phyloP scores from a whole-genome alignment of 2,797 vertebrate genomes.

The Fringilla coelebs region DNA sequence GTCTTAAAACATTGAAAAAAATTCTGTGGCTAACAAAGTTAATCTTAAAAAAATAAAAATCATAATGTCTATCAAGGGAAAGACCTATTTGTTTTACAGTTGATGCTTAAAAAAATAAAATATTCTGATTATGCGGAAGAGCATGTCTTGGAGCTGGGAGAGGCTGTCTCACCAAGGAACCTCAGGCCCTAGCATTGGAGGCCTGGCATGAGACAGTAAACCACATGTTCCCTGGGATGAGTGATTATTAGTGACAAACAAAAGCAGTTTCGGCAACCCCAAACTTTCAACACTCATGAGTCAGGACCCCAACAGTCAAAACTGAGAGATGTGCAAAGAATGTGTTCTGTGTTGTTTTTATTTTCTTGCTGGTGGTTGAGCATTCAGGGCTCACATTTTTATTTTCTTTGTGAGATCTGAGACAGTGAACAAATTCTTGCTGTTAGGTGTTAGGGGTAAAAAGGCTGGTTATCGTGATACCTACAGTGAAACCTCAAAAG shows the following conservation, averaged over 20 bases:
- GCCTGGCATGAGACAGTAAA: constrained; percentile 33
- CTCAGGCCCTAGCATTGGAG: neutral
- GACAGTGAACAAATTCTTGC: neutral
- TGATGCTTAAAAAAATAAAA: neutral
- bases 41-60: neutral
- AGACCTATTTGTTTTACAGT: constrained; percentile 21
- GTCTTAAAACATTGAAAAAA: constrained; percentile 32
- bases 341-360: neutral
- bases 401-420: constrained; percentile 6
- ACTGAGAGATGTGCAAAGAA: neutral
- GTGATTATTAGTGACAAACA: constrained; percentile 59
- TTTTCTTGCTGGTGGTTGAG: constrained; percentile 14
- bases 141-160: neutral
- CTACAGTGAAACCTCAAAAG: neutral
- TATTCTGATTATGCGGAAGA: constrained; percentile 48
- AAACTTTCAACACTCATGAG: constrained; percentile 33
- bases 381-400: neutral
- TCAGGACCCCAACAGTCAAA: constrained; percentile 46
- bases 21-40: neutral
- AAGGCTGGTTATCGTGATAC: neutral
- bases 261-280: constrained; percentile 35
- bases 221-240: constrained; percentile 23
- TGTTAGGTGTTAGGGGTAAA: neutral
- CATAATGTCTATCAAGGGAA: neutral
- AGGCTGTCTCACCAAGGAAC: constrained; percentile 50